Conservation (phyloP, 2,113 vertebrate species). For the Lipophrys pholis region DNA sequence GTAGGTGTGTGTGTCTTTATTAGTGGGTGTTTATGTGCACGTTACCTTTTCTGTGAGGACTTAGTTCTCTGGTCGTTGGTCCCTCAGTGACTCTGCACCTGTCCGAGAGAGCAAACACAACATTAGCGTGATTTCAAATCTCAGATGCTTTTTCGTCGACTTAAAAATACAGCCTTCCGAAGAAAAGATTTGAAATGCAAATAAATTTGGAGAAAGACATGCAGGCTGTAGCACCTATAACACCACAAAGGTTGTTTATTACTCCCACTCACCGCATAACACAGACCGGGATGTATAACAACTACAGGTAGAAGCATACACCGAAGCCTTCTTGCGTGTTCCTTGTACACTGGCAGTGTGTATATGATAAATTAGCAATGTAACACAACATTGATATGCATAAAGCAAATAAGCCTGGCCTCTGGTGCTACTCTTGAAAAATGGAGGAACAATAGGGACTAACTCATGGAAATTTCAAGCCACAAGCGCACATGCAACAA, state of each 20-base stretch:
- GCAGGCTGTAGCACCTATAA: constrained; percentile 1
- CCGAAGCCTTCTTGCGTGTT: not conserved
- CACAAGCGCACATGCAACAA: constrained; percentile 1
- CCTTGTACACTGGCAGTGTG: constrained; percentile 13
- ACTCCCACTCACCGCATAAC: constrained; percentile 30
- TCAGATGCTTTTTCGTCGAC: constrained; percentile 27
- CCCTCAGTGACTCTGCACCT: constrained; percentile 56
- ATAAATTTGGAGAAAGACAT: constrained; percentile 13
- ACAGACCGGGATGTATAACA: constrained; percentile 7
- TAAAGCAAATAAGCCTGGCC: constrained; percentile 6
- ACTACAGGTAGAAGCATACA: constrained; percentile 12
- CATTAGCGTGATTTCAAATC: constrained; percentile 57
- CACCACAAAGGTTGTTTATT: constrained; percentile 24
- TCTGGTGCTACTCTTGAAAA: constrained; percentile 16
- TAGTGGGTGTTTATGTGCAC: constrained; percentile 29
- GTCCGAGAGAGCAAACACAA: constrained; percentile 46
- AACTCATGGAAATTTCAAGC: no score
- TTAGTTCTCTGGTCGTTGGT: constrained; percentile 49
- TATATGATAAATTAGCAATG: constrained; percentile 34
- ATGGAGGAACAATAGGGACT: constrained; percentile 22
- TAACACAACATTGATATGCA: constrained; percentile 30
- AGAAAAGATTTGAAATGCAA: constrained; percentile 55
- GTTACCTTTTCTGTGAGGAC: constrained; percentile 56
- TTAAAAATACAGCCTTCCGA: constrained; percentile 18
- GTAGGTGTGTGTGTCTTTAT: constrained; percentile 30